Evolutionary conservation across 2,888 invertebrate genomes (phyloP), one percentile per base, ranked within the genome.

Genomic region (Alsophila aescularia): DNA sequence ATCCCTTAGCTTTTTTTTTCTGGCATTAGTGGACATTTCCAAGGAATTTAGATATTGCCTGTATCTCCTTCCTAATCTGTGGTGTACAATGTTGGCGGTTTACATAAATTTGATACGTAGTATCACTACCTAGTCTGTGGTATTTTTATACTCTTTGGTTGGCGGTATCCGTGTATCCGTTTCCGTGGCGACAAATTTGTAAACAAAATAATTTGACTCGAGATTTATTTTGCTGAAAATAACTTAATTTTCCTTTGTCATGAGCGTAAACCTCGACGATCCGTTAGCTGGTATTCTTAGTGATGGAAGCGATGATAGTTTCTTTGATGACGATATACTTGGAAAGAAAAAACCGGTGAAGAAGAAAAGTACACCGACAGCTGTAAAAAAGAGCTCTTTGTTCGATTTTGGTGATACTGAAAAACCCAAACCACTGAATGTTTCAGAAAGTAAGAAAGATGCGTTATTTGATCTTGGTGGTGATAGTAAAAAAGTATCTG

Each of bases 261-360:
- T 93, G 92, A 92, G 86, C 85, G 93, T 93, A 66, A 93, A 93
- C 74, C 72, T 93, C 24, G 93, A 95, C 43, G 94, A 95, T 79
- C 94, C 94, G 9, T 79, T 94, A 58, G 95, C 93, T 24, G 94
- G 94, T 70, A 90, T 93, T 70, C 81, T 95, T 39, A 95, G 94
- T 70, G 95, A 95, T 72, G 94, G 93, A 53, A 95, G 94, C 67
- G 94, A 95, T 67, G 95, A 95, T 69, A 95, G 94, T 81, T 95
- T 95, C 71, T 95, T 95, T 69, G 94, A 94, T 64, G 93, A 94
- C 64, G 93, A 93, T 64, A 91, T 89, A 50, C 67, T 90, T 32
- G 87, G 89, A 13, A 90, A 89, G 70, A 91, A 87, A 69, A 89
- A 88, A 66, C 62, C 83, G 2, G 45, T 61, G 16, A 88, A 87